These are phyloP conservation scores for Typhlichthys eigenmanni DNA, from an alignment of 2,797 vertebrate genomes.

Conservation along the genomic window DNA sequence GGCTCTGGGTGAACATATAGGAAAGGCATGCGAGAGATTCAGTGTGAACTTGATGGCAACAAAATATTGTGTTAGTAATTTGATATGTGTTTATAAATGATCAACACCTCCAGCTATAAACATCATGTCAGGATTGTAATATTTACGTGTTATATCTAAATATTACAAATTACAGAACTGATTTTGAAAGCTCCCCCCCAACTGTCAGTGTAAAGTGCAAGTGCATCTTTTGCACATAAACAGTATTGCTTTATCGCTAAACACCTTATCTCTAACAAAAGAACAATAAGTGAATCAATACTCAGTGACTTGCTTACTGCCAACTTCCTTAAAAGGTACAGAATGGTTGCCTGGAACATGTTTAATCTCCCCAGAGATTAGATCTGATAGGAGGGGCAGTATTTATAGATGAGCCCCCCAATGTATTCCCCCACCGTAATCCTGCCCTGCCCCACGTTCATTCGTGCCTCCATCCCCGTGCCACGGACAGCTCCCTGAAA, in stretches of 20 bases:
- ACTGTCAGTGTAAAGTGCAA: too few relatives aligned
- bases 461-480: conserved; percentile 46
- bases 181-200: not conserved
- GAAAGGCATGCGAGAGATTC: not conserved
- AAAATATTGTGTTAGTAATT: not conserved
- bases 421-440: conserved; percentile 70
- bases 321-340: conserved; percentile 80
- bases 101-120: not conserved
- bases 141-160: too few relatives aligned
- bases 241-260: conserved; percentile 3
- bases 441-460: conserved; percentile 61
- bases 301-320: conserved; percentile 27
- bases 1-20: not conserved
- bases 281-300: conserved; percentile 23
- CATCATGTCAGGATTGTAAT: not conserved
- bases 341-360: conserved; percentile 63
- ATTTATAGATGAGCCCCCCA: conserved; percentile 81
- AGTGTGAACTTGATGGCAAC: conserved; percentile 1
- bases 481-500: conserved; percentile 34
- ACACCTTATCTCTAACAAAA: conserved; percentile 6
- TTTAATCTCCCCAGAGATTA: conserved; percentile 74
- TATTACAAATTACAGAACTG: not conserved
- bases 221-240: not conserved
- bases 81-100: not conserved
- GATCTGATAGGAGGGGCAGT: conserved; percentile 76